Evolutionary conservation across 2,113 vertebrate genomes (phyloP).

Genomic region (Acinonyx jubatus): DNA sequence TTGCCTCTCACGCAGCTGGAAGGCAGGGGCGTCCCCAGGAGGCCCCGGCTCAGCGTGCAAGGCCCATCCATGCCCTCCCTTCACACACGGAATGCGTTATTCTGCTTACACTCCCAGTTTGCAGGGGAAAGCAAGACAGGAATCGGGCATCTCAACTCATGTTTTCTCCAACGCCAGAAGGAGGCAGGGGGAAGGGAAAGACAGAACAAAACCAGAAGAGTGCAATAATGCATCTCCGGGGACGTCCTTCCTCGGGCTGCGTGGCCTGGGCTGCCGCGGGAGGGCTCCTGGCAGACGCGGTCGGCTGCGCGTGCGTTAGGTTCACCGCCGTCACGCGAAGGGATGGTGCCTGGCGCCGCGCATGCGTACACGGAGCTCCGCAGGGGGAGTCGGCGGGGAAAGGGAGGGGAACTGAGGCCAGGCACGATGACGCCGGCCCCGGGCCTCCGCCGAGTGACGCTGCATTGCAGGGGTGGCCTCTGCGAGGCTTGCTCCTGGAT

Average conservation of each 20-base stretch:
- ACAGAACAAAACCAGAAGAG: background rate
- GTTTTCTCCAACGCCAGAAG: background rate
- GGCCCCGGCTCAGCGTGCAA: background rate
- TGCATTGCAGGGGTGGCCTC: background rate
- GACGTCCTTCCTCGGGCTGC: background rate
- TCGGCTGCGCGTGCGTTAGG: fast-evolving
- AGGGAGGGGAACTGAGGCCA: background rate
- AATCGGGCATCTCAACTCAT: fast-evolving
- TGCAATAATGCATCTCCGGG: background rate
- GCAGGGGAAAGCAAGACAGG: background rate
- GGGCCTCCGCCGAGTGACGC: fast-evolving
- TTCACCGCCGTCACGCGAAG: background rate
- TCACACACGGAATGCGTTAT: fast-evolving
- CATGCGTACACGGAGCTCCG: background rate
- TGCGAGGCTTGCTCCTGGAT: background rate
- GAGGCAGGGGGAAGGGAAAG: no score
- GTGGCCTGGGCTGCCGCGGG: fast-evolving
- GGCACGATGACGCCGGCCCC: fast-evolving
- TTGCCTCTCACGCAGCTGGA: background rate
- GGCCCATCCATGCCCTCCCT: fast-evolving
- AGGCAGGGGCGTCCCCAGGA: background rate
- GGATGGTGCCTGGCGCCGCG: fast-evolving
- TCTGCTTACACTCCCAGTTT: background rate
- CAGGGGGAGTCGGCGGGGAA: background rate
- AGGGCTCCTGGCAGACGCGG: background rate